phyloP scores from a whole-genome alignment of 2,113 vertebrate species.

The Odontophorus gujanensis region DNA sequence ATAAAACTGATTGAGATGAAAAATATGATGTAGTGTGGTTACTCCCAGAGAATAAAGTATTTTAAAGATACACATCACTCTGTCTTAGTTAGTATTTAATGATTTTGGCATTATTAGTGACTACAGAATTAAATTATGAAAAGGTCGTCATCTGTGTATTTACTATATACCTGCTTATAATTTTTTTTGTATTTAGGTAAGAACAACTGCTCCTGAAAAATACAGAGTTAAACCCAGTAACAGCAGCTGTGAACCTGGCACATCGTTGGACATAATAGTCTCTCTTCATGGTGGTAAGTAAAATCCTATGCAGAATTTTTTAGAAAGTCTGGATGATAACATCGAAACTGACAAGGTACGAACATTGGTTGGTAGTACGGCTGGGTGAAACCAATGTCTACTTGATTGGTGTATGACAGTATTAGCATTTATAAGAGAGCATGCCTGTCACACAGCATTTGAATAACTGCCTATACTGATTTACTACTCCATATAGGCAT shows the following conservation, averaged over 20 bases:
- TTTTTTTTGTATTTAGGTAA: conserved; percentile 81
- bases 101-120: not conserved
- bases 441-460: not conserved
- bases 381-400: accelerated
- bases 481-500: not conserved
- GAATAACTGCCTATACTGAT: not conserved
- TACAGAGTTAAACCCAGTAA: conserved; percentile 98
- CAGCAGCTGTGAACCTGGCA: conserved; percentile 92
- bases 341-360: not conserved
- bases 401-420: not conserved
- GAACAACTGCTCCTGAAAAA: conserved; percentile 97
- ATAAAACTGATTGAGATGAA: not conserved
- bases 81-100: not conserved
- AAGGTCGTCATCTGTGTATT: not conserved
- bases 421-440: not conserved
- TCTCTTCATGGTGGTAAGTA: conserved; percentile 93
- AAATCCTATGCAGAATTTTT: not conserved
- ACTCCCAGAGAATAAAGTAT: not conserved
- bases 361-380: not conserved
- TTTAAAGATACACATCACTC: not conserved
- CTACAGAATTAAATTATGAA: not conserved
- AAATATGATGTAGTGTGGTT: not conserved
- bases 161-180: not conserved
- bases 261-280: conserved; percentile 90
- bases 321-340: not conserved